phyloP scores from a whole-genome alignment of 2,888 invertebrate species.

The Mythimna ferrago region DNA sequence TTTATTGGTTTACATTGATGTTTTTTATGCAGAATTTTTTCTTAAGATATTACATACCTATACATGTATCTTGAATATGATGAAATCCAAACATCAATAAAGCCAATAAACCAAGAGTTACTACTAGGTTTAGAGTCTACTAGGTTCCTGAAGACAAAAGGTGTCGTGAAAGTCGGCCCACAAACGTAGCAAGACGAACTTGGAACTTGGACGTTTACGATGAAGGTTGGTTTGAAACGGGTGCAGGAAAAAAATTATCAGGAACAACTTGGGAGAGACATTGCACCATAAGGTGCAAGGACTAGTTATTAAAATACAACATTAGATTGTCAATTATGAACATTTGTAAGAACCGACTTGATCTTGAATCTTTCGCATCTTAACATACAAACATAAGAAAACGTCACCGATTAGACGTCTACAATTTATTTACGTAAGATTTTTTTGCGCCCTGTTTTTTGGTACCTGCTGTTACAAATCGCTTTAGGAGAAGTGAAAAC shows the following conservation, averaged over 20 bases:
- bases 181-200: background rate
- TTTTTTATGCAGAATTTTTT: too few relatives aligned
- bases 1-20: too few relatives aligned
- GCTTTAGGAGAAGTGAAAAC: constrained; percentile 44
- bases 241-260: background rate
- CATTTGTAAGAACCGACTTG: background rate
- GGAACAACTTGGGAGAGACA: background rate
- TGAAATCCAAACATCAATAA: too few relatives aligned
- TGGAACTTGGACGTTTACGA: background rate
- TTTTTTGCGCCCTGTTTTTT: constrained; percentile 19
- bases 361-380: background rate
- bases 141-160: background rate
- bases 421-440: constrained; percentile 24
- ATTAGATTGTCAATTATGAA: background rate
- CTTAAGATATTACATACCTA: too few relatives aligned
- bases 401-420: background rate
- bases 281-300: background rate
- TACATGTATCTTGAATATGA: too few relatives aligned
- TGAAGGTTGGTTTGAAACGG: background rate
- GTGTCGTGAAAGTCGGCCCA: background rate
- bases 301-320: background rate
- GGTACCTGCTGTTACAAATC: constrained; percentile 44
- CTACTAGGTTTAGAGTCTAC: too few relatives aligned
- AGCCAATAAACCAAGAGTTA: too few relatives aligned
- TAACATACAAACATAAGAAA: background rate